phyloP scores from a whole-genome alignment of 2,797 vertebrate genomes.

The Sternotherus odoratus region DNA sequence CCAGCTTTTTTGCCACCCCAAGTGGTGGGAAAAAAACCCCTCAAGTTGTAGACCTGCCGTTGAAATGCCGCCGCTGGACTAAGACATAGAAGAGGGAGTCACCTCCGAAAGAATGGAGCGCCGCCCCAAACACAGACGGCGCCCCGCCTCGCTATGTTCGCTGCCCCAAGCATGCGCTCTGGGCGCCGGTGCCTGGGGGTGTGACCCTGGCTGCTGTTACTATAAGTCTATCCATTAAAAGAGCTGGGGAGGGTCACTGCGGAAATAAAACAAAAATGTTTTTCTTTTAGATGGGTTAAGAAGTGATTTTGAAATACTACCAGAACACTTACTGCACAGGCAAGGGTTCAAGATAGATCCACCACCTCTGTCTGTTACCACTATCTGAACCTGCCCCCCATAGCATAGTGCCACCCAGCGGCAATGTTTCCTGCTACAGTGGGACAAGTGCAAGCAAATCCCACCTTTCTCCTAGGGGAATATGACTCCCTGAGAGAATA shows the following conservation, averaged over 20 bases:
- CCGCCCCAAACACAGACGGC: no score
- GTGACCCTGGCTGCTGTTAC: not conserved
- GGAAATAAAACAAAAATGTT: not conserved
- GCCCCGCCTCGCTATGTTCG: no score
- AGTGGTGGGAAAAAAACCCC: no score
- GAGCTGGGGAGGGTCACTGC: not conserved
- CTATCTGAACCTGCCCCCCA: not conserved
- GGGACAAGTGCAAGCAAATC: not conserved
- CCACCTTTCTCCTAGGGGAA: not conserved
- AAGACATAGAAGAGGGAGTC: no score
- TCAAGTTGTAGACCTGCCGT: no score
- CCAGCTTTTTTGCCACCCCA: no score
- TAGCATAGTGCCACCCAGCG: not conserved
- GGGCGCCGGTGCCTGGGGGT: no score
- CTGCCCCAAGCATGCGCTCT: no score
- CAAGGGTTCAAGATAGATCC: not conserved
- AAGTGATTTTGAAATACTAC: slow-evolving; percentile 16
- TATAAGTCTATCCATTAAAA: slow-evolving; percentile 25
- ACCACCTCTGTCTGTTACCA: not conserved
- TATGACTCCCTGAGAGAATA: not conserved
- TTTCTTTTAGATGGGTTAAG: not conserved
- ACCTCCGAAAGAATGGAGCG: no score
- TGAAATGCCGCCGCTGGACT: no score
- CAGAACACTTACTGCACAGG: not conserved
- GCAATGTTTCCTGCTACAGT: not conserved